Base-by-base conservation (phyloP, 2,797 vertebrate genomes). In the Limnodromus scolopaceus region DNA sequence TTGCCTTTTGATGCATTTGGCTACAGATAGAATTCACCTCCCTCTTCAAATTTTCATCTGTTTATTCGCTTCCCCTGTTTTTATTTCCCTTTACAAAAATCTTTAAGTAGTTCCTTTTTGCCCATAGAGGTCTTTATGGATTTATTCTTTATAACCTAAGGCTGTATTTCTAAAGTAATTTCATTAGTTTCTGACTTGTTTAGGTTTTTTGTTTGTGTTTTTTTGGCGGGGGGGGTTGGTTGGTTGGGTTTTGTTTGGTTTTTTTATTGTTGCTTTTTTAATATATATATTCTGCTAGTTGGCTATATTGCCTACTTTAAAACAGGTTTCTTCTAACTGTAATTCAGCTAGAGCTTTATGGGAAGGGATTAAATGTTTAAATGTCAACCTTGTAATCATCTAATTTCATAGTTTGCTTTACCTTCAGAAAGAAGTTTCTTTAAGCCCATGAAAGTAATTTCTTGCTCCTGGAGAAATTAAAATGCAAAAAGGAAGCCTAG, bases 331-430 rank as follows among this genome's bases (percentile, higher is more conserved):
- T 58, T 92, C 80, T 57, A 55, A 81, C 36, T 80, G 32, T 43
- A 89, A 93, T 91, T 91, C 61, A 81, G 70, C 43, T 58, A 79
- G 53, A 93, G 46, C 63, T 92, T 93, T 93, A 72, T 46, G 22
- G 53, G 57, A 76, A 95, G 69, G 71, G 68, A 90, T 95, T 91
- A 95, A 85, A 86, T 32, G 16, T 46, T 89, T 54, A 58, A 89
- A 79, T 54, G 65, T 89, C 60, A 77, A 48, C 80, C 72, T 65
- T 94, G 54, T 55, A 84, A 94, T 84, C 61, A 61, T 70, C 60
- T 93, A 87, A 94, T 91, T 96, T 95, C 69, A 93, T 76, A 36
- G 76, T 86, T 97, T 97, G 81, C 82, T 97, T 93, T 95, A 65
- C 82, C 76, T 95, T 93, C 89, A 92, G 71, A 89, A 93, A 87